Conservation (phyloP, 2,888 invertebrate genomes). For the Cancer borealis region DNA sequence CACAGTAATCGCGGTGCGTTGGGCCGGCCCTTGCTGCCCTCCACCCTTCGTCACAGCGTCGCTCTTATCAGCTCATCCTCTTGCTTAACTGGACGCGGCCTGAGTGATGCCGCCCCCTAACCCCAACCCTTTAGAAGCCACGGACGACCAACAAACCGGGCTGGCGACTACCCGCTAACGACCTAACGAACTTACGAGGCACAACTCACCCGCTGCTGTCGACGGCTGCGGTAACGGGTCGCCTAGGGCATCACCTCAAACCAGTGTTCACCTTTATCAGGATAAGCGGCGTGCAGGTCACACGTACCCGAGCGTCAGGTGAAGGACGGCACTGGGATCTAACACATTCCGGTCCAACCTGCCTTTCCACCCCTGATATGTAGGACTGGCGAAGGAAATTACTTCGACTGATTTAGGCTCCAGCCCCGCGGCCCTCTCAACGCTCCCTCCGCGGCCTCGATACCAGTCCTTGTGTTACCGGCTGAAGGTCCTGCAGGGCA, state of each 20-base stretch:
- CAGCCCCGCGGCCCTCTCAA: neutral
- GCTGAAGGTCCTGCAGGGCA: neutral
- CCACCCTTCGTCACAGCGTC: slow-evolving; percentile 1
- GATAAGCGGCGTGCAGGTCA: neutral
- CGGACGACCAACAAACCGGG: slow-evolving; percentile 36
- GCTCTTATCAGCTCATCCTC: slow-evolving; percentile 17
- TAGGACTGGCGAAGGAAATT: neutral
- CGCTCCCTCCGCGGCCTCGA: neutral
- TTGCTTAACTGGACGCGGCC: neutral
- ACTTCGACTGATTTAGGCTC: neutral
- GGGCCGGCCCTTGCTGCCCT: neutral
- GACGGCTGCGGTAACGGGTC: slow-evolving; percentile 8
- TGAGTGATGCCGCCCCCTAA: slow-evolving; percentile 13
- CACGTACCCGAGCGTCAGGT: slow-evolving; percentile 2
- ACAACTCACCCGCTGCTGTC: slow-evolving; percentile 44
- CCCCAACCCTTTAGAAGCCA: neutral
- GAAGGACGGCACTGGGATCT: neutral
- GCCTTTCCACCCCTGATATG: neutral
- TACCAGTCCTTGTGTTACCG: neutral
- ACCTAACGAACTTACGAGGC: slow-evolving; percentile 49
- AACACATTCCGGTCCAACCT: slow-evolving; percentile 8
- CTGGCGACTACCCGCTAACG: slow-evolving; percentile 48
- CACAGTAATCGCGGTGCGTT: slow-evolving; percentile 9
- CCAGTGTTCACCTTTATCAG: slow-evolving; percentile 17
- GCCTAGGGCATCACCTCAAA: neutral